These are phyloP conservation scores for Oncopodura yosiiana DNA, from an alignment of 1,140 invertebrate species.

Conservation along the genomic window DNA sequence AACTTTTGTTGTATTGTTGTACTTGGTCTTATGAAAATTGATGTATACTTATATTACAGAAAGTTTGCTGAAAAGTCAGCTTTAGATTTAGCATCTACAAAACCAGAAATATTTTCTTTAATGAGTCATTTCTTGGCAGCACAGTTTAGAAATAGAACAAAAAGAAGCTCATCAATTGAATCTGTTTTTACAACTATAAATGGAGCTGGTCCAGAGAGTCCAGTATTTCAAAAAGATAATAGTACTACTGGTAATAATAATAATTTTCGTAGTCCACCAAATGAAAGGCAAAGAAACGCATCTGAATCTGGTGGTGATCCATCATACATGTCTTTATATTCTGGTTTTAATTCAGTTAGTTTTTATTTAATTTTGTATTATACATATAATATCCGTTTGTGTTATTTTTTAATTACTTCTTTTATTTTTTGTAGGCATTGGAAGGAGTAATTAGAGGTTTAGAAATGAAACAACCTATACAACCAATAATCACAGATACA, in stretches of 20 bases:
- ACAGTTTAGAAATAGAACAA: slow-evolving; percentile 26
- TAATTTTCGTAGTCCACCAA: slow-evolving; percentile 10
- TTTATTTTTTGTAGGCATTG: slow-evolving; percentile 19
- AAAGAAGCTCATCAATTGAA: slow-evolving; percentile 35
- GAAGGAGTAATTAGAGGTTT: slow-evolving; percentile 29
- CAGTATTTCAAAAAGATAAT: slow-evolving; percentile 18
- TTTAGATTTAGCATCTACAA: slow-evolving; percentile 44
- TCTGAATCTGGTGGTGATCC: slow-evolving; percentile 9
- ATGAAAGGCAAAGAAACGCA: slow-evolving; percentile 7
- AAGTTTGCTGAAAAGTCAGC: slow-evolving; percentile 44
- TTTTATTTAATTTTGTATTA: not conserved
- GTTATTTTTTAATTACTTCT: not conserved
- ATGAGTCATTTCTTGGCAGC: slow-evolving; percentile 36
- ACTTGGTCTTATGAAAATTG: slow-evolving; percentile 4
- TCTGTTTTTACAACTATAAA: slow-evolving; percentile 15
- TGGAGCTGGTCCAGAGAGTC: slow-evolving; percentile 28
- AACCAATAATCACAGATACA: slow-evolving; percentile 42
- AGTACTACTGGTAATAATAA: too few species aligned
- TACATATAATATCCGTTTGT: not conserved
- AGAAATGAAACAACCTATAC: slow-evolving; percentile 37
- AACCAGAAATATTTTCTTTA: slow-evolving; percentile 42
- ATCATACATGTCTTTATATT: slow-evolving; percentile 26
- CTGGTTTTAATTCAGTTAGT: slow-evolving; percentile 31
- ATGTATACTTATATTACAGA: slow-evolving; percentile 33
- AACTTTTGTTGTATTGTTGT: slow-evolving; percentile 1